Conservation (phyloP, 1,140 invertebrate genomes). For the Hyphantria cunea region DNA sequence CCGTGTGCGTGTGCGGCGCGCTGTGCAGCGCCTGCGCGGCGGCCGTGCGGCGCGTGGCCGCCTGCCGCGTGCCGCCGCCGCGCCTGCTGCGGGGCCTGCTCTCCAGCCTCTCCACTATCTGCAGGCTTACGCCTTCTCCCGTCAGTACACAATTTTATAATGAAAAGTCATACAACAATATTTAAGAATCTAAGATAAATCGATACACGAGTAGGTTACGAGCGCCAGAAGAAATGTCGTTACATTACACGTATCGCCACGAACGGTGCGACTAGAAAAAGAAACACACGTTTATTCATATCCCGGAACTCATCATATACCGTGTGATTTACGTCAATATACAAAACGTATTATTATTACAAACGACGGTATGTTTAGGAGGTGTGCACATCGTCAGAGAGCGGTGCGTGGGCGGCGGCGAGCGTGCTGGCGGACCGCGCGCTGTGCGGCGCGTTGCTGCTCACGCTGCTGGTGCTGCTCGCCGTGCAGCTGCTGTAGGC, state of each 20-base stretch:
- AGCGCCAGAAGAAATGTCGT: too few species aligned
- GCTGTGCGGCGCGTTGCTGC: slow-evolving; percentile 39
- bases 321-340: too few species aligned
- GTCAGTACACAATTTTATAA: slow-evolving; percentile 25
- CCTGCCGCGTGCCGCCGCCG: slow-evolving; percentile 42
- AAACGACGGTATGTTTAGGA: slow-evolving; percentile 10
- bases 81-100: slow-evolving; percentile 38
- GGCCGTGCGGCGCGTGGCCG: slow-evolving; percentile 44
- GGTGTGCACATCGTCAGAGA: slow-evolving; percentile 36
- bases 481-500: slow-evolving; percentile 37
- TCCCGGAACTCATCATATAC: too few species aligned
- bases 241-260: too few species aligned
- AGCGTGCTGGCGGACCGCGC: slow-evolving; percentile 54
- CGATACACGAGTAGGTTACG: too few species aligned
- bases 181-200: too few species aligned
- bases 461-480: slow-evolving; percentile 44
- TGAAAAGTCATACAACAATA: too few species aligned
- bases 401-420: slow-evolving; percentile 60
- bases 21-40: slow-evolving; percentile 39
- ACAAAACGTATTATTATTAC: too few species aligned
- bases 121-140: slow-evolving; percentile 43
- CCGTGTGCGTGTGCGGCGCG: slow-evolving; percentile 37
- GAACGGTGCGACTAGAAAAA: too few species aligned
- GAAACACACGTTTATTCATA: too few species aligned
- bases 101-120: slow-evolving; percentile 36